phyloP scores from a whole-genome alignment of 2,113 vertebrate genomes.

The Lagopus leucura region DNA sequence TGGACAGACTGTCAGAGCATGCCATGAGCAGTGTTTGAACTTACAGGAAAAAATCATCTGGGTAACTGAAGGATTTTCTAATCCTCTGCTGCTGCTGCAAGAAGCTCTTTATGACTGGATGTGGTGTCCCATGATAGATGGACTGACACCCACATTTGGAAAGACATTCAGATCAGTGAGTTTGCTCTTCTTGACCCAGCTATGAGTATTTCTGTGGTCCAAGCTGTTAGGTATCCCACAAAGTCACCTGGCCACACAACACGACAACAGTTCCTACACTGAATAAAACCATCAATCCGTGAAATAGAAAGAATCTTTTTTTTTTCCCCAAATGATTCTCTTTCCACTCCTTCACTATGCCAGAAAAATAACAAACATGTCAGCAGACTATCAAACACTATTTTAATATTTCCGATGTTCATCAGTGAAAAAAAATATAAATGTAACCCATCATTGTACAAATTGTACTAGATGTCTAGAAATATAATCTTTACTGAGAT shows the following conservation, averaged over 20 bases:
- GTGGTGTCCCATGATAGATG: rapidly evolving
- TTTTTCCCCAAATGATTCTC: not conserved
- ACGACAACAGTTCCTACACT: rapidly evolving
- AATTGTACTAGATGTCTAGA: not conserved
- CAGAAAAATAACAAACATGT: not conserved
- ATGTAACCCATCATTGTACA: not conserved
- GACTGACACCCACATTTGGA: not conserved
- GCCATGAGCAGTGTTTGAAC: not conserved
- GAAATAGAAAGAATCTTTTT: not conserved
- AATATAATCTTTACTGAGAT: not conserved
- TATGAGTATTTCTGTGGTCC: not conserved
- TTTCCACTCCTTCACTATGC: not conserved
- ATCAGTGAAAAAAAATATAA: not conserved
- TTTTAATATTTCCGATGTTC: not conserved
- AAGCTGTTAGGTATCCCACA: not conserved
- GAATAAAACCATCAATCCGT: not conserved
- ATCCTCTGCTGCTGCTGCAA: not conserved
- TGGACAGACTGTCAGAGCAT: not conserved
- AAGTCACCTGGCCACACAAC: not conserved
- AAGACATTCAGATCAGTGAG: rapidly evolving
- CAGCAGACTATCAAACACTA: not conserved
- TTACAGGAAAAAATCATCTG: not conserved
- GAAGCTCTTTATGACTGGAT: rapidly evolving
- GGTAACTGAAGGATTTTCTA: not conserved
- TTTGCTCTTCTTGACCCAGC: not conserved